Conservation (phyloP, 2,113 vertebrate species). For the Tragelaphus strepsiceros region DNA sequence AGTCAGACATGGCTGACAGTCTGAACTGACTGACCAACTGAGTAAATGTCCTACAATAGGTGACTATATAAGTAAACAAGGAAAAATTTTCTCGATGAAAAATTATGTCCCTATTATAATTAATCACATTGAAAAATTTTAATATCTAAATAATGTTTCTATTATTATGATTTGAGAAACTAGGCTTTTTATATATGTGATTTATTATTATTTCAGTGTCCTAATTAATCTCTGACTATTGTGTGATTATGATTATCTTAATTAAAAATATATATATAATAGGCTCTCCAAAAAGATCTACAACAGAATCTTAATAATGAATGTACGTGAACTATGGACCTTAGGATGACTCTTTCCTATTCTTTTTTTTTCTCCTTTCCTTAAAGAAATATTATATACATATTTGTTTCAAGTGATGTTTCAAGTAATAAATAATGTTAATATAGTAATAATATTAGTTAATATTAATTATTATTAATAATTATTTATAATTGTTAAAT, state of each 20-base stretch:
- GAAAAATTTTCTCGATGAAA: background rate
- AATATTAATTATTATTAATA: too few relatives aligned
- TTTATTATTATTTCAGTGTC: background rate
- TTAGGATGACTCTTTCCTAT: background rate
- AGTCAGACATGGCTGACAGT: background rate
- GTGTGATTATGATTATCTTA: background rate
- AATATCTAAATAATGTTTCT: background rate
- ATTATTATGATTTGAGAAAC: background rate
- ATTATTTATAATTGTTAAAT: too few relatives aligned
- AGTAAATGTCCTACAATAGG: background rate
- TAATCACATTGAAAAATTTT: background rate
- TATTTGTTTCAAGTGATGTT: background rate
- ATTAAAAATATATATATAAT: background rate
- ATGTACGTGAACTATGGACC: background rate
- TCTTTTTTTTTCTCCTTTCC: background rate
- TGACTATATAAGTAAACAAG: background rate
- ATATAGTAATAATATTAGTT: background rate
- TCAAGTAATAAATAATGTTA: background rate
- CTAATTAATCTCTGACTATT: background rate
- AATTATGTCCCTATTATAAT: background rate
- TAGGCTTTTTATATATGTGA: background rate
- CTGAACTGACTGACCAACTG: background rate
- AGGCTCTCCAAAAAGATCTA: background rate
- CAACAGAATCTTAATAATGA: background rate
- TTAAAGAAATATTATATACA: background rate